Conservation (phyloP, 2,888 invertebrate species). For the Creontiades dilutus region DNA sequence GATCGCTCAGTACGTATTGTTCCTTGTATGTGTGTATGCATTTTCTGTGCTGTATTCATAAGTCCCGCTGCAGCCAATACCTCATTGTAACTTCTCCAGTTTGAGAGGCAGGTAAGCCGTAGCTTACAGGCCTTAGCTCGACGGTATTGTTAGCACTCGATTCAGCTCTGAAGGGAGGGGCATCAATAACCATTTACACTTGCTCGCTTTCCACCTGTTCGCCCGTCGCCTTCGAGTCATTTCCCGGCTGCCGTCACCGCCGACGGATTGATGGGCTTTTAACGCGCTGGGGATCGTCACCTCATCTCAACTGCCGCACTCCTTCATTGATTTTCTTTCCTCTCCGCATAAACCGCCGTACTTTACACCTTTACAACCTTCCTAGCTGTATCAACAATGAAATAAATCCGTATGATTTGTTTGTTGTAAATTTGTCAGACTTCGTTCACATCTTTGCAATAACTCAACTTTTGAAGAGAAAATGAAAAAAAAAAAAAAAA, state of each 20-base stretch:
- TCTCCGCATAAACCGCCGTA: too few species aligned
- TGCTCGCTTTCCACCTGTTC: conserved; percentile 11
- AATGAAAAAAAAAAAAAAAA: too few species aligned
- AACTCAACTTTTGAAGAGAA: too few species aligned
- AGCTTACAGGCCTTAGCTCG: not conserved
- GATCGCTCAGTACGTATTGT: too few species aligned
- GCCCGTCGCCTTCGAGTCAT: not conserved
- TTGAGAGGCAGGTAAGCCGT: not conserved
- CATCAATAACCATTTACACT: conserved; percentile 4
- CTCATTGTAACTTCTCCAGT: not conserved
- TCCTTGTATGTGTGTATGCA: too few species aligned
- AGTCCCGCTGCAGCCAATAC: too few species aligned
- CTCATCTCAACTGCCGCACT: not conserved
- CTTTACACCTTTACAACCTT: too few species aligned
- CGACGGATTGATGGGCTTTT: conserved; percentile 5
- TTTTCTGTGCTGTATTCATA: too few species aligned
- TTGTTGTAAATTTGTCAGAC: too few species aligned
- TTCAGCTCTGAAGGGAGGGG: not conserved
- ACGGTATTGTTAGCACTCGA: not conserved
- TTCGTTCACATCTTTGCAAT: too few species aligned
- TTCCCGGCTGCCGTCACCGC: not conserved
- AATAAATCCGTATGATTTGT: too few species aligned
- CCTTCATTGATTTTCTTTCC: not conserved
- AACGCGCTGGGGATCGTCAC: not conserved
- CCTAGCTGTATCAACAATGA: too few species aligned